Evolutionary conservation across 64 coral and sea anemone species (phyloP).

Genomic region (Acropora tenuis): DNA sequence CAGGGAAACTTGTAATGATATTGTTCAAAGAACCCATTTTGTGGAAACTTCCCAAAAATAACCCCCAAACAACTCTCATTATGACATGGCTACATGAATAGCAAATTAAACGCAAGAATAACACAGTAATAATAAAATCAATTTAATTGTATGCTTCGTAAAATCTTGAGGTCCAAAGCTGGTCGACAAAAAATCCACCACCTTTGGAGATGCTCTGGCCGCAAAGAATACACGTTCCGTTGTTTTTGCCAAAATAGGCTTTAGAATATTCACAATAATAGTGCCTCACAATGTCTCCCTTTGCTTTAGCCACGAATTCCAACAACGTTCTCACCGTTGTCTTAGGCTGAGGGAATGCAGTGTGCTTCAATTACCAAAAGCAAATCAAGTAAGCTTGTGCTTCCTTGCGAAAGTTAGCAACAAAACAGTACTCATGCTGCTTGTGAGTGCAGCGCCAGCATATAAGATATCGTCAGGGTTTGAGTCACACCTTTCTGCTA

Average conservation of each 20-base stretch:
- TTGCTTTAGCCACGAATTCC: conserved; percentile 45
- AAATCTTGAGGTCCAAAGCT: background rate
- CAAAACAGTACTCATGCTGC: conserved; percentile 29
- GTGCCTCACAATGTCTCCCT: conserved; percentile 59
- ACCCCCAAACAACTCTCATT: background rate
- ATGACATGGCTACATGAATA: background rate
- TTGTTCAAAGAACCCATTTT: background rate
- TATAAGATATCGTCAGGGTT: background rate
- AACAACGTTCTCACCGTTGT: conserved; percentile 58
- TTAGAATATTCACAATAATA: conserved; percentile 67
- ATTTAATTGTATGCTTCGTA: background rate
- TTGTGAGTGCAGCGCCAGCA: conserved; percentile 27
- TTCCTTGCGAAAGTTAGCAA: conserved; percentile 55
- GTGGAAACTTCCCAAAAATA: background rate
- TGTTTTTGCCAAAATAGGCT: conserved; percentile 32
- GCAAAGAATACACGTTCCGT: background rate
- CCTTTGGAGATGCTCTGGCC: conserved; percentile 12
- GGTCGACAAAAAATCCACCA: conserved; percentile 38
- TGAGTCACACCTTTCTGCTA: background rate
- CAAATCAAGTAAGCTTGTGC: conserved; percentile 63
- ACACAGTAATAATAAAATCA: no score
- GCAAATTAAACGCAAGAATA: no score
- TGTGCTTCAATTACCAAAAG: conserved; percentile 66
- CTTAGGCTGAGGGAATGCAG: conserved; percentile 49
- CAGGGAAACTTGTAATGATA: background rate